phyloP scores from a whole-genome alignment of 92 coral and sea anemone species.

The Umimayanthus chanpuru region DNA sequence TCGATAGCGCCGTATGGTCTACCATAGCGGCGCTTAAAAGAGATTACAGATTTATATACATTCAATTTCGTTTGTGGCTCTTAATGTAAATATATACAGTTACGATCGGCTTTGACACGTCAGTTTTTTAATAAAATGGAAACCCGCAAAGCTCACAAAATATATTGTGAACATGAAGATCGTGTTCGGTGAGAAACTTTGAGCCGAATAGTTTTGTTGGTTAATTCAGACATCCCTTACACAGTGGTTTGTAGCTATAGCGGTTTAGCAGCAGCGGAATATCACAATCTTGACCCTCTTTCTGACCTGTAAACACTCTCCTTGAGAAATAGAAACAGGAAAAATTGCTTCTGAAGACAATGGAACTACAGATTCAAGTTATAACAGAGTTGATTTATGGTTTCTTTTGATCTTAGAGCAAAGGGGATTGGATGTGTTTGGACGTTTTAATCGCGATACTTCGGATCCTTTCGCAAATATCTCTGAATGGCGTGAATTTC shows the following conservation, averaged over 20 bases:
- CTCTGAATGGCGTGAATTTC: not conserved
- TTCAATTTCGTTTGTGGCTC: conserved; percentile 13
- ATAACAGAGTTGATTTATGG: conserved; percentile 17
- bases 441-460: not conserved
- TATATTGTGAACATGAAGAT: not conserved
- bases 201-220: not conserved
- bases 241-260: not conserved
- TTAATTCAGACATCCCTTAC: conserved; percentile 1
- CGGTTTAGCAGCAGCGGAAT: not conserved
- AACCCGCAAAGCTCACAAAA: not conserved
- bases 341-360: conserved; percentile 31
- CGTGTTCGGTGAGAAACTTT: not conserved
- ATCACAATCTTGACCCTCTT: conserved; percentile 6
- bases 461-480: not conserved
- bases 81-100: conserved; percentile 23
- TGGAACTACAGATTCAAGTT: not conserved
- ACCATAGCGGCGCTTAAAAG: conserved; percentile 31
- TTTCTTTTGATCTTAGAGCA: conserved; percentile 14
- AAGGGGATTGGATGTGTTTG: conserved; percentile 12
- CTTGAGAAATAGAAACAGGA: conserved; percentile 15
- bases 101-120: not conserved
- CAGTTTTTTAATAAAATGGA: not conserved
- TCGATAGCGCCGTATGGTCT: conserved; percentile 37
- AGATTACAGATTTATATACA: conserved; percentile 22
- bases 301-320: conserved; percentile 40